Evolutionary conservation across 2,113 vertebrate genomes (phyloP).

Genomic region (Leptobrachium leishanense): DNA sequence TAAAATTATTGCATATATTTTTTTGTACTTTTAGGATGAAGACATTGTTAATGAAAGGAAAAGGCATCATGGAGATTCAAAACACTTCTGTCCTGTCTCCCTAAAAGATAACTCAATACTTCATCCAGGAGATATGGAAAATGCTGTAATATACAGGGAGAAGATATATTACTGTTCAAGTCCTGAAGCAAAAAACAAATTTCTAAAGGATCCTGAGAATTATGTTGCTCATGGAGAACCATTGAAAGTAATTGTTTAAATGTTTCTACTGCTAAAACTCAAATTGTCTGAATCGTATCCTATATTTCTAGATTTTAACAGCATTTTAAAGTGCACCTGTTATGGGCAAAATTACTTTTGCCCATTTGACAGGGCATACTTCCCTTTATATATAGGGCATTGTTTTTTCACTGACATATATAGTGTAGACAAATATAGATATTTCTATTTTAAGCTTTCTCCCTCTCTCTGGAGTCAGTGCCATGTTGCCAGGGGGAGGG

Average conservation of each 20-base stretch:
- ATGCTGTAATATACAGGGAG: slow-evolving; percentile 83
- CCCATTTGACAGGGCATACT: no score
- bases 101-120: slow-evolving; percentile 81
- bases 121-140: slow-evolving; percentile 69
- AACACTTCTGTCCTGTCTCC: slow-evolving; percentile 87
- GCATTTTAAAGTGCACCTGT: no score
- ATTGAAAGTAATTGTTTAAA: slow-evolving; percentile 71
- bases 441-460: no score
- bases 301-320: no score
- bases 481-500: no score
- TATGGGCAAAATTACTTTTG: no score
- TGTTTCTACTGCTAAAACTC: not conserved
- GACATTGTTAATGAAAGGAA: slow-evolving; percentile 60
- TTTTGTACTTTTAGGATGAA: slow-evolving; percentile 62
- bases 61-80: slow-evolving; percentile 81
- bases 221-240: slow-evolving; percentile 74
- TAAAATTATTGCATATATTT: no score
- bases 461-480: no score
- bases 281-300: no score
- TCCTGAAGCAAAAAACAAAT: slow-evolving; percentile 72
- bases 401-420: no score
- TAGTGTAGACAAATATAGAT: no score
- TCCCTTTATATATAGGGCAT: no score
- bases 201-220: slow-evolving; percentile 76
- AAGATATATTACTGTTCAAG: slow-evolving; percentile 84